A percentile compares a stretch with the other conserved stretches of the same genome.
Evolutionary conservation across 2,888 invertebrate genomes (phyloP).

Genomic region (Eretmocerus hayati): DNA sequence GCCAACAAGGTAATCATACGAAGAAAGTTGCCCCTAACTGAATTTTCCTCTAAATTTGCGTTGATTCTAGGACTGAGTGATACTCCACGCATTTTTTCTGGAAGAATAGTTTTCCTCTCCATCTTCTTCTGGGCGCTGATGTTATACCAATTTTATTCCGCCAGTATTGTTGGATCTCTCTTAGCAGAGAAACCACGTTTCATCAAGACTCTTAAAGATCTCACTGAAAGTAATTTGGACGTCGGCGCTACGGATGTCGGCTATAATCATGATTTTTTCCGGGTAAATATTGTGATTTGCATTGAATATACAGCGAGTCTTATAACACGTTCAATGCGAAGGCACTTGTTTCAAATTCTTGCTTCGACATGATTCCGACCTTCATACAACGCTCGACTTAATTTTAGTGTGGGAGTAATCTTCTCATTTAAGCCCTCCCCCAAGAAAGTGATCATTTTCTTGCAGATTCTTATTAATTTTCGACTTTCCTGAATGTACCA

Average conservation of each 20-base stretch:
- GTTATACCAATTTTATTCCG: constrained; percentile 43
- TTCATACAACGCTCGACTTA: too few species aligned
- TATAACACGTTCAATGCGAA: not conserved
- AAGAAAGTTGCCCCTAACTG: too few species aligned
- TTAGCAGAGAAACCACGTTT: constrained; percentile 37
- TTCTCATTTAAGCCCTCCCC: too few species aligned
- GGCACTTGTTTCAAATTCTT: too few species aligned
- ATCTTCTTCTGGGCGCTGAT: constrained; percentile 38
- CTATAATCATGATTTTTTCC: constrained; percentile 38
- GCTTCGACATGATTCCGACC: too few species aligned
- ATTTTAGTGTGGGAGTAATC: too few species aligned
- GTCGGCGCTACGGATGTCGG: constrained; percentile 38
- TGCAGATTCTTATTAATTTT: too few species aligned
- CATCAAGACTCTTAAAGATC: constrained; percentile 36
- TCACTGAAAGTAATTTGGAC: constrained; percentile 36
- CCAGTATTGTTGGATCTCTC: constrained; percentile 41
- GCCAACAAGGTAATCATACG: constrained; percentile 45
- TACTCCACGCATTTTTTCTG: constrained; percentile 47
- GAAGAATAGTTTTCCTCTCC: constrained; percentile 35
- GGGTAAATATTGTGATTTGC: too few species aligned
- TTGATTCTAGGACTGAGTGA: constrained; percentile 45
- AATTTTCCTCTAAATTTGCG: too few species aligned
- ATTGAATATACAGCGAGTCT: too few species aligned
- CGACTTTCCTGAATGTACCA: too few species aligned
- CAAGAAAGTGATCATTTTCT: too few species aligned